Conservation (phyloP, 2,797 vertebrate genomes). For the Megalops cyprinoides region DNA sequence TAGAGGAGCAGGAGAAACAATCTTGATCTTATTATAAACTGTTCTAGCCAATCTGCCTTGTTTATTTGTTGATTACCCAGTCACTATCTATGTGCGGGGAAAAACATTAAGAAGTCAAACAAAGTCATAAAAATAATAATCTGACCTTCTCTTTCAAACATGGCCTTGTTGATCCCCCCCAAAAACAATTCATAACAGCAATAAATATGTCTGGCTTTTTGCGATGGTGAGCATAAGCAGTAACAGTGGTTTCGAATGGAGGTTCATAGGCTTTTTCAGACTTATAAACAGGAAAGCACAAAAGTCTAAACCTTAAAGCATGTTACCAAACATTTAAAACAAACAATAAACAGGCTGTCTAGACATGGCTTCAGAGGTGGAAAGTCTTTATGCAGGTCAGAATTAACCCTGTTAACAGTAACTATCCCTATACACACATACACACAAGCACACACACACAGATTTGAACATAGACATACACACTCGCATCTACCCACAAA, state of each 20-base stretch:
- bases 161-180: background rate
- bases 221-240: slow-evolving; percentile 8
- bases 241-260: slow-evolving; percentile 10
- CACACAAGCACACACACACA: slow-evolving; percentile 41
- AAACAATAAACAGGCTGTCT: slow-evolving; percentile 22
- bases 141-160: background rate
- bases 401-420: background rate
- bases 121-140: background rate
- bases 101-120: background rate
- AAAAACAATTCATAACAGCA: background rate
- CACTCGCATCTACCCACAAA: slow-evolving; percentile 34
- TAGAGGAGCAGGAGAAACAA: background rate
- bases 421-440: background rate
- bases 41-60: no score
- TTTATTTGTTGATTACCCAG: background rate
- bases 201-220: slow-evolving; percentile 28
- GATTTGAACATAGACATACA: background rate
- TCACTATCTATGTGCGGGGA: background rate
- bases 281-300: slow-evolving; percentile 36
- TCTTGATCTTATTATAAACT: no score
- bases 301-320: slow-evolving; percentile 49
- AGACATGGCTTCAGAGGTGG: slow-evolving; percentile 9
- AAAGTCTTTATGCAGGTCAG: background rate
- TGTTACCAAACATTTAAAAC: slow-evolving; percentile 58
- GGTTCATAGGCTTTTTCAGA: slow-evolving; percentile 30